Conservation (phyloP, 1,140 invertebrate species). For the Melitaea cinxia region DNA sequence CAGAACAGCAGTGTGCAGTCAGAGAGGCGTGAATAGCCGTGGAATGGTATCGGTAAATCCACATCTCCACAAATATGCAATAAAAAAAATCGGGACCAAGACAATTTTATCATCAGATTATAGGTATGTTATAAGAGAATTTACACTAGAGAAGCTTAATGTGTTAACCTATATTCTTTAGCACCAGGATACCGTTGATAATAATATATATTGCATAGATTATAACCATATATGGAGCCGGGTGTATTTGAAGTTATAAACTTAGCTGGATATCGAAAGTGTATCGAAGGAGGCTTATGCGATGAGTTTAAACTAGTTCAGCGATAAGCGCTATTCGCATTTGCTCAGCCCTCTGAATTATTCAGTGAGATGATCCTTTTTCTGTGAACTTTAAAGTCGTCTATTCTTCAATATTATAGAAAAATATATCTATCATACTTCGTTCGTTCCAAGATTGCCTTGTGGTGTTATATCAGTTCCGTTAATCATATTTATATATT, state of each 20-base stretch:
- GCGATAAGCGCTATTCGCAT: constrained; percentile 34
- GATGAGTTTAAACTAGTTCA: constrained; percentile 36
- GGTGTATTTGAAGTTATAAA: constrained; percentile 1
- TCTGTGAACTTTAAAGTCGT: constrained; percentile 25
- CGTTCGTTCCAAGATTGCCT: not conserved
- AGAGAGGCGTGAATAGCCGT: no score
- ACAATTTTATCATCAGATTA: no score
- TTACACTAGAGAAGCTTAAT: no score
- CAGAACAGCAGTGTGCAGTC: no score
- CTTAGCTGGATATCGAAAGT: constrained; percentile 25
- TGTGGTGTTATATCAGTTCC: not conserved
- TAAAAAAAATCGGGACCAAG: no score
- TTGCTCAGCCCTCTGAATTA: constrained; percentile 31
- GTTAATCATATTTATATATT: not conserved
- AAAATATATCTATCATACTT: constrained; percentile 1
- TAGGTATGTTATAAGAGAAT: no score
- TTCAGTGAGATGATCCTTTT: constrained; percentile 35
- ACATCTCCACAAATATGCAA: no score
- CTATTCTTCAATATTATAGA: constrained; percentile 14
- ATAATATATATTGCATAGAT: not conserved
- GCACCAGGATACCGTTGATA: no score
- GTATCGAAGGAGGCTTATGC: constrained; percentile 29
- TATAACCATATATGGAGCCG: not conserved
- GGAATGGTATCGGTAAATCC: no score
- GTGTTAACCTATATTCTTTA: no score